Percentiles rank a stretch among this genome's conserved stretches.
These are phyloP conservation scores for Strix uralensis DNA, from an alignment of 2,113 vertebrate genomes.

Conservation along the genomic window DNA sequence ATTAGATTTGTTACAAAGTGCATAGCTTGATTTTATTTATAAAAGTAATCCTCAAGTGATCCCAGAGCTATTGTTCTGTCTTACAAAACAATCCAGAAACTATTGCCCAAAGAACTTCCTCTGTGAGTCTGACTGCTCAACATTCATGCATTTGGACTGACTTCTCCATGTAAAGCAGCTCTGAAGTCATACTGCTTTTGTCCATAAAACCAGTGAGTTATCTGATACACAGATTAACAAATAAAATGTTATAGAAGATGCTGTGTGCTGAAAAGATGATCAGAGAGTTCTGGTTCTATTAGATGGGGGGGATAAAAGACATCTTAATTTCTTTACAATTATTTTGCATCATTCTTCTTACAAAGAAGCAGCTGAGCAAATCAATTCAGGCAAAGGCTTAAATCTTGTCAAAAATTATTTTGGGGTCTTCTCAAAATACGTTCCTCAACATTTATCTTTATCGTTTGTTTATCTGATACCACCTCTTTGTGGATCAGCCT, in stretches of 20 bases:
- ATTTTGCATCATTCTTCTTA: background rate
- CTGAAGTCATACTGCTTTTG: background rate
- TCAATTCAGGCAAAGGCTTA: background rate
- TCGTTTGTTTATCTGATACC: background rate
- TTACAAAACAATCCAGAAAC: background rate
- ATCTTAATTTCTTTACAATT: fast-evolving
- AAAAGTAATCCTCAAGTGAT: background rate
- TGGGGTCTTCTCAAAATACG: background rate
- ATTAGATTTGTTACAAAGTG: background rate
- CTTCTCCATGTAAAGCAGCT: background rate
- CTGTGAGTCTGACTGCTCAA: background rate
- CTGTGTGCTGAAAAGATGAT: background rate
- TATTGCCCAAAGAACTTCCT: background rate
- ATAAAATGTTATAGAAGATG: background rate
- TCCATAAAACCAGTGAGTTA: background rate
- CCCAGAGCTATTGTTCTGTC: background rate
- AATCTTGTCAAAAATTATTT: background rate
- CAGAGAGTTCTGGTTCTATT: background rate
- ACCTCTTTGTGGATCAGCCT: background rate
- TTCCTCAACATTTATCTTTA: background rate
- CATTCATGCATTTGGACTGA: background rate
- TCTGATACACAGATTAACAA: background rate
- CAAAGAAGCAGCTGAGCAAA: background rate
- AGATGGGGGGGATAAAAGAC: background rate
- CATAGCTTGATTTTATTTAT: background rate